Base-by-base conservation (phyloP, 2,797 vertebrate species). In the Chrysocyon brachyurus region DNA sequence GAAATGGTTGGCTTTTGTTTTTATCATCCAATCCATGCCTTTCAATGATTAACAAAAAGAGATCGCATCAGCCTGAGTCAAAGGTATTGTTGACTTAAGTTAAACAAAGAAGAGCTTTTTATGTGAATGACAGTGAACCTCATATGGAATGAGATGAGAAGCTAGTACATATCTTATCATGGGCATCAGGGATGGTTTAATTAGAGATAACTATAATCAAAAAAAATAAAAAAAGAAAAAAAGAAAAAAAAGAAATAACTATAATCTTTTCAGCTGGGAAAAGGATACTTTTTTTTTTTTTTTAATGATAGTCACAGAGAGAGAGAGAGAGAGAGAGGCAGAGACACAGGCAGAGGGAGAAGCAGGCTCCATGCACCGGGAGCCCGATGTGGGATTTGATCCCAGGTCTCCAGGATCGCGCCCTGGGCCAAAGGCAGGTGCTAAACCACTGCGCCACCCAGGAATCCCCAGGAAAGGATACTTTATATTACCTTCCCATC, bases 71-170 rank as follows among this genome's bases (percentile, higher is more conserved):
- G 40, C 31, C 36, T 7, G 87, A 82, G 66, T 87, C 57, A 54
- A 21, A 96, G 52, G 36, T 87, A 66, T 81, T 84, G 81, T 54
- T 96, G 70, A 96, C 17, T 95, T 79, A 79, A 84, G 31, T 36
- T 68, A 97, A 94, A 96, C 66, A 92, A 94, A 94, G 78, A 83
- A 78, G 36, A 84, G 59, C 40, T 85, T 93, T 96, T 93, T 96
- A 82, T 15, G 40, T 79, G 83, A 87, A 89, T 96, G 33, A 96
- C 31, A 97, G 88, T 87, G 87, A 94, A 86, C 5, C 36, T 93
- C 57, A 77, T 22, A 92, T 87, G 88, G 94, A 94, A 95, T 56
- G 16, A 95, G 66, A 64, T 63, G 70, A 96, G 83, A 88, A 91
- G 77, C 54, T 82, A 96, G 46, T 82, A 49, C 40, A 54, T 87